Evolutionary conservation across 2,797 vertebrate genomes (phyloP), one percentile per base, ranked within the genome.

Genomic region (Arctocebus calabarensis): DNA sequence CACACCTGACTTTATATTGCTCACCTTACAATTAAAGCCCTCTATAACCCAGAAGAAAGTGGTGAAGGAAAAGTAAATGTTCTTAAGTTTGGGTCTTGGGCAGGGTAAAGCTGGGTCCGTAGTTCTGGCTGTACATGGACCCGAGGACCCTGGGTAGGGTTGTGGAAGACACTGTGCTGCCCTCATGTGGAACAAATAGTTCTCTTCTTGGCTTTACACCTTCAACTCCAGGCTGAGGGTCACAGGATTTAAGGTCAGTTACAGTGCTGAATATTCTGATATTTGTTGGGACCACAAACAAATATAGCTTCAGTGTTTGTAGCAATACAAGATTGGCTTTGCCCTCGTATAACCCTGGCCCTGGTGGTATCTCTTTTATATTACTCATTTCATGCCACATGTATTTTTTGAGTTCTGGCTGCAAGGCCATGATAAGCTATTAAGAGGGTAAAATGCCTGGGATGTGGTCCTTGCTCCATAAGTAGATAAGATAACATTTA

Each of bases 61-160:
- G 61, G 22, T 4, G 5, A 68, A 55, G 37, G 32, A 90, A 20
- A 84, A 89, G 0, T 20, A 75, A 64, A 3, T 10, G 3, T 45
- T 84, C 32, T 40, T 61, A 23, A 52, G 27, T 91, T 40, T 59
- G 84, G 82, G 17, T 14, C 14, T 5, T 17, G 27, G 74, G 68
- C 9, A 43, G 40, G 52, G 34, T 66, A 52, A 92, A 64, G 13
- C 48, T 55, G 23, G 62, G 2, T 52, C 68, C 43, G 17, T 23
- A 16, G 29, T 79, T 82, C n/a, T 20, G 17, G 25, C 59, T 61
- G 34, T 29, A 68, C 37, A 73, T 1, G 5, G 57, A 78, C 3
- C 1, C 7, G 20, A 10, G 34, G 16, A 16, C 57, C 22, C 3
- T 1, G 1, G 16, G 0, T 16, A 64, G 25, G 34, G 16, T 5